These are phyloP conservation scores for Carterocephalus palaemon DNA, from an alignment of 2,888 invertebrate genomes.

Conservation along the genomic window DNA sequence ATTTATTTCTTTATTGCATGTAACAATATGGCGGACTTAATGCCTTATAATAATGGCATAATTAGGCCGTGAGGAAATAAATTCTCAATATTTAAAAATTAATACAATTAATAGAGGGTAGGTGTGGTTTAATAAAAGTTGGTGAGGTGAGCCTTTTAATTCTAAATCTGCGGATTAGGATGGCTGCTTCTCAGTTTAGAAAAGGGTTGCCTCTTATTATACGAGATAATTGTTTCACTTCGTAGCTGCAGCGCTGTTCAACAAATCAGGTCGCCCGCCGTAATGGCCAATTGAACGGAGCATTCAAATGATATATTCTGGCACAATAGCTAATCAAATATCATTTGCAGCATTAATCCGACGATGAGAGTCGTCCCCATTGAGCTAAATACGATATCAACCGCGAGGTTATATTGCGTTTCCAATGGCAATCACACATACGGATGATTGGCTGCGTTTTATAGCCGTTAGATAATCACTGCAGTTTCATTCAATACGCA, in stretches of 20 bases:
- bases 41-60: too few species aligned
- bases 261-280: slow-evolving; percentile 22
- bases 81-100: too few species aligned
- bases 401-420: slow-evolving; percentile 56
- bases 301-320: slow-evolving; percentile 36
- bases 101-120: too few species aligned
- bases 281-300: slow-evolving; percentile 24
- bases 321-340: slow-evolving; percentile 47
- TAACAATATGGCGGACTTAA: too few species aligned
- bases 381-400: slow-evolving; percentile 46
- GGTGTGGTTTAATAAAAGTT: too few species aligned
- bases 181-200: too few species aligned
- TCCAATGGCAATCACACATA: slow-evolving; percentile 51
- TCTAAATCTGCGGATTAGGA: too few species aligned
- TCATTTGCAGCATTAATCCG: slow-evolving; percentile 50
- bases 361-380: slow-evolving; percentile 49
- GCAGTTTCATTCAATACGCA: too few species aligned
- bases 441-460: slow-evolving; percentile 52
- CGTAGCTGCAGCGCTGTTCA: slow-evolving; percentile 25
- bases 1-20: too few species aligned
- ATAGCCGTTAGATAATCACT: slow-evolving; percentile 25
- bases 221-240: slow-evolving; percentile 14
- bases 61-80: too few species aligned
- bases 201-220: slow-evolving; percentile 32
- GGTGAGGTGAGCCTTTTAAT: too few species aligned